Percentiles rank a stretch among this genome's conserved stretches.
Conservation (phyloP, 2,113 vertebrate genomes). For the Alectura lathami region DNA sequence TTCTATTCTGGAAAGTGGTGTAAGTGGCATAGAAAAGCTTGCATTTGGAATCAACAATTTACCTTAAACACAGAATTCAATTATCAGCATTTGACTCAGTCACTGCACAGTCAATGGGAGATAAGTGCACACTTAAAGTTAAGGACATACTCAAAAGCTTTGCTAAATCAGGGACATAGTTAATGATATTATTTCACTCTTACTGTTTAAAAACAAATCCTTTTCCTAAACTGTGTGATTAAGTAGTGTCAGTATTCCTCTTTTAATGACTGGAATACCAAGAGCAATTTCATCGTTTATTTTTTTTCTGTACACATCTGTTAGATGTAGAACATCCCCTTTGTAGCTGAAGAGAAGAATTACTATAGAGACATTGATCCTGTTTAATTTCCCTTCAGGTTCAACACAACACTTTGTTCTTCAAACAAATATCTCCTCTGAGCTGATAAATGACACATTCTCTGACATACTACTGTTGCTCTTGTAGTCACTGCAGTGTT, state of each 20-base stretch:
- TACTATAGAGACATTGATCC: background rate
- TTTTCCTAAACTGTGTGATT: background rate
- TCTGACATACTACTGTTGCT: background rate
- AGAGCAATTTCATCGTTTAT: background rate
- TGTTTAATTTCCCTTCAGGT: constrained; percentile 19
- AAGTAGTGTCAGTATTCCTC: background rate
- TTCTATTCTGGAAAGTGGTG: background rate
- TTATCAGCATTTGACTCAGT: background rate
- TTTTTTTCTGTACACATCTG: background rate
- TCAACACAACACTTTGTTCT: background rate
- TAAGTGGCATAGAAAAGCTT: background rate
- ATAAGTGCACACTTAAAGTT: background rate
- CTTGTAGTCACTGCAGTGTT: background rate
- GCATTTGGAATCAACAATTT: background rate
- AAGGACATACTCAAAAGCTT: background rate
- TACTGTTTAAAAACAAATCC: background rate
- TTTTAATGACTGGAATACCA: background rate
- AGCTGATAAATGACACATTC: background rate
- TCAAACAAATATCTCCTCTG: constrained; percentile 15
- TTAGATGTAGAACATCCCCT: background rate
- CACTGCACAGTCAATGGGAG: background rate
- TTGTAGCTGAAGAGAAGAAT: background rate
- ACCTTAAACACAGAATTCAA: background rate
- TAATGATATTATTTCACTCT: background rate
- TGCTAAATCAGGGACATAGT: background rate